Base-by-base conservation (phyloP, 2,888 invertebrate genomes). In the Litoditis marina region DNA sequence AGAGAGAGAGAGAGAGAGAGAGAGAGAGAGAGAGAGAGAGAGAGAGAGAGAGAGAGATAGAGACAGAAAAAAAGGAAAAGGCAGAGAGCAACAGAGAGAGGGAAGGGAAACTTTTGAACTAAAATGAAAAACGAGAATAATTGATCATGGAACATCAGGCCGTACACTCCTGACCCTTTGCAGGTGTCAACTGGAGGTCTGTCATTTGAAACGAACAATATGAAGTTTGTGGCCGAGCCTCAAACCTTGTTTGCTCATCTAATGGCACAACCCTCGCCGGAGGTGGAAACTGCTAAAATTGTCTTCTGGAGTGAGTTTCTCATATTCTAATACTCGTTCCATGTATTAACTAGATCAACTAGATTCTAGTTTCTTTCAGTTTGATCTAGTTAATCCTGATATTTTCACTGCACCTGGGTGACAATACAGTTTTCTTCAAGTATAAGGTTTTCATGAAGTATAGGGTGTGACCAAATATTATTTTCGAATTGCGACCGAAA, bases 181-280 rank as follows among this genome's bases (percentile, higher is more conserved):
- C 56, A 63, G 71, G 58, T 65, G 11, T 66, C 66, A 22, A 65
- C 55, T 32, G 69, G 69, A 47, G 52, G 58, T 54, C 34, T 73
- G 56, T 28, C 60, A 36, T 49, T 78, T 70, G 65, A 54, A 7
- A 25, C 70, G 16, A 65, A 68, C 13, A 67, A 67, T 7, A 55
- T 64, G 32, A 64, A 53, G n/a, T 55, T 74, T n/a, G 58, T 42
- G 16, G 78, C 75, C 7, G 74, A 76, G 47, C 71, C 78, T 6
- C 68, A 73, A 13, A 73, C 76, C 1, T 60, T 66, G 62, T 69
- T 68, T 44, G 66, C 68, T 19, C 63, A 63, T 13, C 73, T 71
- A 30, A 51, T 73, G 16, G 59, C 66, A 27, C 34, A 68, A 19
- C 55, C 60, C 19, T 30, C 19, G n/a, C 47, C 47, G 28, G 57